These are phyloP conservation scores for Tricholaema leucomelas DNA, from an alignment of 2,113 vertebrate species.

Conservation along the genomic window DNA sequence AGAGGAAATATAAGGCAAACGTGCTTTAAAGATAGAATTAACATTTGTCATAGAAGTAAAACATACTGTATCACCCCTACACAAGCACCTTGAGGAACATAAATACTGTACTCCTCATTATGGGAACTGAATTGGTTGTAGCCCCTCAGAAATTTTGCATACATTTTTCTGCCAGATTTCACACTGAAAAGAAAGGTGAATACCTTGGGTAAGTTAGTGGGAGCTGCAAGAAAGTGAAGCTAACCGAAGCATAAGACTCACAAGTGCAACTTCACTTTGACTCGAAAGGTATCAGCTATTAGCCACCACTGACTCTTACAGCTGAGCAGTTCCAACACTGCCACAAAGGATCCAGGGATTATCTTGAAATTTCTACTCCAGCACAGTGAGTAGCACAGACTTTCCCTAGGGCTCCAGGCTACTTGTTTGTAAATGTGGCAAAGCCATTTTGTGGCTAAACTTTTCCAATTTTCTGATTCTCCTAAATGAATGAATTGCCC, in stretches of 20 bases:
- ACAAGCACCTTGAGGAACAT: background rate
- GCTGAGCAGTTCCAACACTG: no score
- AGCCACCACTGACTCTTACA: background rate
- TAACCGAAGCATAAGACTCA: background rate
- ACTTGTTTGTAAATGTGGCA: no score
- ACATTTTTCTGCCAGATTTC: background rate
- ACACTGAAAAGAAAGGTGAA: background rate
- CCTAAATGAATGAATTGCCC: no score
- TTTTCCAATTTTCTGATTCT: no score
- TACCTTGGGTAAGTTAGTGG: background rate
- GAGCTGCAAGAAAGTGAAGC: background rate
- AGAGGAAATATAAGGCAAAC: background rate
- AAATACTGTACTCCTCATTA: background rate
- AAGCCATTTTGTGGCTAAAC: no score
- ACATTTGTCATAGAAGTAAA: background rate
- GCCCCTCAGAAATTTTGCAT: background rate
- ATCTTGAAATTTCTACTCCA: no score
- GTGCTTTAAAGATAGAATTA: background rate
- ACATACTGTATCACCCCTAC: background rate
- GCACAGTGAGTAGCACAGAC: no score
- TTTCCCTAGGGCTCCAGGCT: no score
- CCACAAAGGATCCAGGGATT: no score
- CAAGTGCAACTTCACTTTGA: background rate
- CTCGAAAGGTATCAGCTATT: background rate
- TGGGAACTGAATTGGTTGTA: background rate